These are phyloP conservation scores for Simalia tracyae DNA, from an alignment of 2,797 vertebrate species.

Conservation along the genomic window DNA sequence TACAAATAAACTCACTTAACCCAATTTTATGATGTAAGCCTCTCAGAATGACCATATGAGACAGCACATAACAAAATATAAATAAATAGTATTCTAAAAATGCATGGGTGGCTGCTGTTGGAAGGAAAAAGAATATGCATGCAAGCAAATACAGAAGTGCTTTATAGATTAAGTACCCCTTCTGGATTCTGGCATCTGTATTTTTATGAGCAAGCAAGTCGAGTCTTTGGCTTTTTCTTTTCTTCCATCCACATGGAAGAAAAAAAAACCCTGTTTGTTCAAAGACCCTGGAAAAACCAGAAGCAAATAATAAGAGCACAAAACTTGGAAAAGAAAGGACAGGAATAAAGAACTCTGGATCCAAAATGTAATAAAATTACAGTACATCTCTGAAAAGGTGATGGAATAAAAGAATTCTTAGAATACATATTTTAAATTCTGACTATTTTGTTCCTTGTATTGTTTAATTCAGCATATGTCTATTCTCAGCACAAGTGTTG, in stretches of 20 bases:
- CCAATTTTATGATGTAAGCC: not conserved
- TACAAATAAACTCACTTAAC: not conserved
- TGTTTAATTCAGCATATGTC: not conserved
- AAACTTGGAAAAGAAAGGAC: not conserved
- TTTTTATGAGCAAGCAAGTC: constrained; percentile 29
- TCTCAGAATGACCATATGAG: not conserved
- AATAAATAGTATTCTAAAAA: not conserved
- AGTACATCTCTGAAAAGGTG: not conserved
- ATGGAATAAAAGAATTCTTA: not conserved
- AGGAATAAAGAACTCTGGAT: not conserved
- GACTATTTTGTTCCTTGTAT: not conserved
- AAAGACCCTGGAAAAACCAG: not conserved
- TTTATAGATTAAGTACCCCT: not conserved
- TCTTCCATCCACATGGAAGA: not conserved
- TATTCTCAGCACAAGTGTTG: not conserved
- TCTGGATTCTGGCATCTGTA: not conserved
- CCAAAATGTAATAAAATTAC: not conserved
- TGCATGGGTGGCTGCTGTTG: not conserved
- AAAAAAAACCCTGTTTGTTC: not conserved
- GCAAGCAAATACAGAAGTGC: not conserved
- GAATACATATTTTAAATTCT: not conserved
- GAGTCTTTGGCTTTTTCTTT: not conserved
- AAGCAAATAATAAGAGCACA: not conserved
- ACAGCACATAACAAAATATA: not conserved
- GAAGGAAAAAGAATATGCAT: not conserved